Evolutionary conservation across 2,113 vertebrate genomes (phyloP).

Genomic region (Azemiops feae): DNA sequence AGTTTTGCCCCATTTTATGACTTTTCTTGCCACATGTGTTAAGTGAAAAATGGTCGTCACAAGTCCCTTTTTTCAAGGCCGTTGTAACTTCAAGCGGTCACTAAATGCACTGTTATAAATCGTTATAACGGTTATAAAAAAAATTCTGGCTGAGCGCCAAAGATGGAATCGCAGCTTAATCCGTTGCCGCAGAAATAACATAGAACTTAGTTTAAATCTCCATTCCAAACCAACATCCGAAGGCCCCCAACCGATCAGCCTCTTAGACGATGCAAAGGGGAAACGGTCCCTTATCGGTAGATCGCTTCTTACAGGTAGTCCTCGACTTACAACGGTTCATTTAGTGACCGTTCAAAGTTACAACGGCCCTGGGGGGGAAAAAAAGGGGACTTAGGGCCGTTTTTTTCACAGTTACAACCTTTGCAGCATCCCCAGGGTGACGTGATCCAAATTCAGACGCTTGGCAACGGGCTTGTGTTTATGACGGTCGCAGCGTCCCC

Average conservation of each 20-base stretch:
- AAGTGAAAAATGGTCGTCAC: neutral
- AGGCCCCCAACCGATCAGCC: neutral
- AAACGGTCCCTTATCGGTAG: neutral
- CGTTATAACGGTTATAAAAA: too few species aligned
- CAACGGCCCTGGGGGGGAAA: too few species aligned
- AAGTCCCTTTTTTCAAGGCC: too few species aligned
- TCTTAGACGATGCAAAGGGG: neutral
- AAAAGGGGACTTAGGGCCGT: neutral
- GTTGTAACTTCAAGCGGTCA: neutral
- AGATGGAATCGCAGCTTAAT: neutral
- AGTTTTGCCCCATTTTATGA: neutral
- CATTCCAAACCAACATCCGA: neutral
- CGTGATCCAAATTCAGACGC: rapidly evolving
- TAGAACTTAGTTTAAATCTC: neutral
- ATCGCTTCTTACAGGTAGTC: neutral
- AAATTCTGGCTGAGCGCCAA: neutral
- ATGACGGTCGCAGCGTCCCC: neutral
- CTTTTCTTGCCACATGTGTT: neutral
- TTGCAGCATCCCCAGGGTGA: rapidly evolving
- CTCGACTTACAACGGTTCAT: neutral
- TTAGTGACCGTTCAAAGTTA: neutral
- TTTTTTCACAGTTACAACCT: neutral
- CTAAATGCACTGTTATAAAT: neutral
- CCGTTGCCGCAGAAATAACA: neutral
- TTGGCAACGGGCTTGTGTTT: neutral